A percentile compares a stretch with the other conserved stretches of the same genome.
These are phyloP conservation scores for Machimus atricapillus DNA, from an alignment of 2,888 invertebrate species.

Conservation along the genomic window DNA sequence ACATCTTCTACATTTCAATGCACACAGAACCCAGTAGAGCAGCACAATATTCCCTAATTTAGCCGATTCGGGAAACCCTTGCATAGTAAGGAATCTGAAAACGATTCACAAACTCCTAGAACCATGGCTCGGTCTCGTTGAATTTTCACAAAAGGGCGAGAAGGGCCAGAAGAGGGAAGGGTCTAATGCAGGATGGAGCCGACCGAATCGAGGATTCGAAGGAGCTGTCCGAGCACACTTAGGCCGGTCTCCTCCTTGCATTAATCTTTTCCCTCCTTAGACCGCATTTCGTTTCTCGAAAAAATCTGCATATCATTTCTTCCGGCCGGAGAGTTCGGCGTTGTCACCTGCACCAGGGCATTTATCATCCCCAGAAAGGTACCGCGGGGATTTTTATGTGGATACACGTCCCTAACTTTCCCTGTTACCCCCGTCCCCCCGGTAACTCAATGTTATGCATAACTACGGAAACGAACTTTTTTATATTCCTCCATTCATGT, in stretches of 20 bases:
- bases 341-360: constrained; percentile 31
- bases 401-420: constrained; percentile 11
- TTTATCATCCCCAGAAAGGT: constrained; percentile 29
- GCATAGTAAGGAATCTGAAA: not conserved
- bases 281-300: not conserved
- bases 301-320: constrained; percentile 22
- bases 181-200: not conserved
- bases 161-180: not conserved
- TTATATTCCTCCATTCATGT: not conserved
- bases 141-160: not conserved
- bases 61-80: not conserved
- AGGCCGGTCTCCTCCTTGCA: not conserved
- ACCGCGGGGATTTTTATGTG: constrained; percentile 10
- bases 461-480: not conserved
- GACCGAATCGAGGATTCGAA: not conserved
- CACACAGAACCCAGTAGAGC: not conserved
- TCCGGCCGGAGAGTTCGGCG: not conserved
- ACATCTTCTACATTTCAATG: not conserved
- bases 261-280: constrained; percentile 29
- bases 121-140: not conserved
- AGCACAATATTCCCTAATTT: not conserved
- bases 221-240: constrained; percentile 7
- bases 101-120: not conserved
- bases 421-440: too few species aligned
- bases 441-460: not conserved